Base-by-base conservation (phyloP, 2,113 vertebrate species). In the Oryzias curvinotus region DNA sequence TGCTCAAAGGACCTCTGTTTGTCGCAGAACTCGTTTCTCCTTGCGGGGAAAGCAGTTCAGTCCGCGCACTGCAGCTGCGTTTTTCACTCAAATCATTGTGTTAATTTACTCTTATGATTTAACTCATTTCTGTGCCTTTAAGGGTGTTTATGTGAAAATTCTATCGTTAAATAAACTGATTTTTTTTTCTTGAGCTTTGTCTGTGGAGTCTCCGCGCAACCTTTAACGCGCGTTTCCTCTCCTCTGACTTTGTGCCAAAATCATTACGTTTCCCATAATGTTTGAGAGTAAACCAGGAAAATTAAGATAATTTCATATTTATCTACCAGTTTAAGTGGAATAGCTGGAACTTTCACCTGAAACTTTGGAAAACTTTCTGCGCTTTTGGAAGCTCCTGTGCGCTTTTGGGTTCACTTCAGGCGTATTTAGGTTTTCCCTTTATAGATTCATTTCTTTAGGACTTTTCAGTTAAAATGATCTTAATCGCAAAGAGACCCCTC, bases 351-450 rank as follows among this genome's bases (percentile, higher is more conserved):
- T 58, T 51, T 1, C 61, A 17, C 26, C 54, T 44, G 62, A 7
- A 30, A 19, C 23, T 47, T 51, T n/a, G 19, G 55, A 73, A 17
- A 46, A 19, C 44, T 61, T 18, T 21, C 7, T 62, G 59, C 65
- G 57, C 45, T 52, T 61, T 65, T 87, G 80, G 83, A 68, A 57
- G 46, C 77, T 80, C 69, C 61, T 83, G 81, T 55, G 65, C 71
- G 18, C 67, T 66, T 80, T 84, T 90, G 78, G 78, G 85, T 26
- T 23, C 21, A 21, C 17, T 26, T 18, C 53, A 55, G 23, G 28
- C 14, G 15, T 36, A 15, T 25, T 52, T 71, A 30, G 47, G 67
- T 78, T 73, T 47, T 75, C 49, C 64, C 55, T 59, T 15, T 6
- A 23, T 0, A 23, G 26, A 63, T 57, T 56, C 54, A 65, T 57